Evolutionary conservation across 2,113 vertebrate genomes (phyloP).

Genomic region (Camarhynchus parvulus): DNA sequence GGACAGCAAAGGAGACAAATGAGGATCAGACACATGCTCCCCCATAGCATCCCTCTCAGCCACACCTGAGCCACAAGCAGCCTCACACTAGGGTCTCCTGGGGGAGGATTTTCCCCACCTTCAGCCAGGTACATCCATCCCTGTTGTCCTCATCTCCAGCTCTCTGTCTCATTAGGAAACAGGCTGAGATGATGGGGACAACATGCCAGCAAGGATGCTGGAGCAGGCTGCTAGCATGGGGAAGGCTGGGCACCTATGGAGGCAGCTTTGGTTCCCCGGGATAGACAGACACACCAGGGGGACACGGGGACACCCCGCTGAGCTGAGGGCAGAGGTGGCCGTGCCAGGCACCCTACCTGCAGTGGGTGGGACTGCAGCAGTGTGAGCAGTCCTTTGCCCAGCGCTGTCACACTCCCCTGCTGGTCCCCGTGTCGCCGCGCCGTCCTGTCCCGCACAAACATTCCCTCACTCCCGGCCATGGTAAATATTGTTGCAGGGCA

Average conservation of each 20-base stretch:
- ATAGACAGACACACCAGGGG: background rate
- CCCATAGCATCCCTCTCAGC: background rate
- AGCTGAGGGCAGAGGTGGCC: background rate
- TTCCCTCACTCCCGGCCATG: conserved; percentile 50
- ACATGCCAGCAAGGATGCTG: background rate
- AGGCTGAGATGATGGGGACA: background rate
- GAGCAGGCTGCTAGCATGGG: background rate
- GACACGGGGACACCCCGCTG: background rate
- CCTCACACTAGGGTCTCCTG: background rate
- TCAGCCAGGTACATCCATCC: background rate
- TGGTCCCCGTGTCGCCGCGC: background rate
- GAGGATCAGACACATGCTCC: background rate
- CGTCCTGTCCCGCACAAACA: conserved; percentile 20
- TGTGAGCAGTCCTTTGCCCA: accelerated
- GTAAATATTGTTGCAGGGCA: conserved; percentile 71
- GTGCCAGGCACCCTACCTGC: background rate
- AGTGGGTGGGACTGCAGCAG: background rate
- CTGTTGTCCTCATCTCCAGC: background rate
- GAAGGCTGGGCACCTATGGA: background rate
- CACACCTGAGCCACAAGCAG: background rate
- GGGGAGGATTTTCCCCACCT: background rate
- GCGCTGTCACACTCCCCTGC: background rate
- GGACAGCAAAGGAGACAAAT: background rate
- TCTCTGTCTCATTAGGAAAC: background rate
- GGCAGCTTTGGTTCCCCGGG: background rate